Conservation (phyloP, 2,113 vertebrate genomes). For the Coryphaenoides rupestris region DNA sequence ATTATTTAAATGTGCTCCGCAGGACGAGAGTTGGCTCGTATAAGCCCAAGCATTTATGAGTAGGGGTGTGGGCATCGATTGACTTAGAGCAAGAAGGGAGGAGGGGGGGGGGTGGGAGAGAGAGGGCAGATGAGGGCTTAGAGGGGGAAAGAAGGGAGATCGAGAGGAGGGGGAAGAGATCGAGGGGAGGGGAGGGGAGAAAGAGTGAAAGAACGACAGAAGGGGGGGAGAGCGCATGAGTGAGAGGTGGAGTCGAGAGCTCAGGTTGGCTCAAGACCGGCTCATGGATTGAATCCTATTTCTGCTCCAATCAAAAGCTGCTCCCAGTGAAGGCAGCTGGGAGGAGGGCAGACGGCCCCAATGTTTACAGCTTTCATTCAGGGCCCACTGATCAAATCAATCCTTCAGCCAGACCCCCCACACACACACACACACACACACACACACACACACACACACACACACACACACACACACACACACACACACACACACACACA, state of each 20-base stretch:
- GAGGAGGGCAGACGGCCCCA: slow-evolving; percentile 24
- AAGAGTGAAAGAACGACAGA: neutral
- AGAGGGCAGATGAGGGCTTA: neutral
- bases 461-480: neutral
- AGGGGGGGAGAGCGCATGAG: neutral
- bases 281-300: slow-evolving; percentile 65
- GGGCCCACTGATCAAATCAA: slow-evolving; percentile 53
- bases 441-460: neutral
- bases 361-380: slow-evolving; percentile 55
- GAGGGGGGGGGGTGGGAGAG: neutral
- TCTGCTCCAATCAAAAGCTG: slow-evolving; percentile 61
- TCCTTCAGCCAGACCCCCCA: slow-evolving; percentile 20
- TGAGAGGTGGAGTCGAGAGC: slow-evolving; percentile 19
- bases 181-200: neutral
- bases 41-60: slow-evolving; percentile 65
- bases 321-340: slow-evolving; percentile 44
- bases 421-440: slow-evolving; percentile 26
- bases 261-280: slow-evolving; percentile 51
- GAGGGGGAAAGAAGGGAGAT: slow-evolving; percentile 4
- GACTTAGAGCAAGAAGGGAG: slow-evolving; percentile 24
- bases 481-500: neutral
- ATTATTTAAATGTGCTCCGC: slow-evolving; percentile 73
- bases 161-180: slow-evolving; percentile 2
- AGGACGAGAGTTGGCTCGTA: slow-evolving; percentile 62
- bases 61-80: slow-evolving; percentile 64